Conservation (phyloP, 35 echinoderm and acorn worm species). For the Hemicentrotus pulcherrimus region DNA sequence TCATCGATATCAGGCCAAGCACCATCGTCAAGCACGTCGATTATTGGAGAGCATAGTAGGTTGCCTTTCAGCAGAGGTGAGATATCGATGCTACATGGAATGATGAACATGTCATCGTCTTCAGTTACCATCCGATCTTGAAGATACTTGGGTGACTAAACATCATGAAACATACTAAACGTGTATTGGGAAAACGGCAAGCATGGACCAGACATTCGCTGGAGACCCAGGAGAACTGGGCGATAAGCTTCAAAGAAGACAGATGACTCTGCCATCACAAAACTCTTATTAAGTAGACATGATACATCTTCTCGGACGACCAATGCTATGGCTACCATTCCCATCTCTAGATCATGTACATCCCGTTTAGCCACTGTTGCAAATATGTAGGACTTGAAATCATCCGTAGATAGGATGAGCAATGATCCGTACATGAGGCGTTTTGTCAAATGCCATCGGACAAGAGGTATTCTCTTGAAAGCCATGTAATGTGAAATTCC, state of each 20-base stretch:
- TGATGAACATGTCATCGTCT: not conserved
- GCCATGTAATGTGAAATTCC: not conserved
- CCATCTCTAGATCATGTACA: constrained; percentile 30
- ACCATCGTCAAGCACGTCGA: constrained; percentile 26
- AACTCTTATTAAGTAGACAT: not conserved
- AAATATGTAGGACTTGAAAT: constrained; percentile 79
- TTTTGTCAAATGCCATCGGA: constrained; percentile 77
- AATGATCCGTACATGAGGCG: constrained; percentile 80
- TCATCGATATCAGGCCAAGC: constrained; percentile 63
- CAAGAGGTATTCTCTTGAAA: not conserved
- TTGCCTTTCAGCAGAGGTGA: not conserved
- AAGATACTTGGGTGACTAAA: constrained; percentile 60
- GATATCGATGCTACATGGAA: not conserved
- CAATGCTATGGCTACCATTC: constrained; percentile 62
- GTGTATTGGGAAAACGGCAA: constrained; percentile 78
- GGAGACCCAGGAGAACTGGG: constrained; percentile 71
- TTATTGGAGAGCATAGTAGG: not conserved
- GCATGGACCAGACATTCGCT: constrained; percentile 44
- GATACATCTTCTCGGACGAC: not conserved
- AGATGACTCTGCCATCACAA: constrained; percentile 80
- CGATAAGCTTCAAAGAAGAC: constrained; percentile 91
- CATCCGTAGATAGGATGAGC: constrained; percentile 76
- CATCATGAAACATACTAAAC: constrained; percentile 8
- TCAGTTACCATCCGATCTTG: not conserved
- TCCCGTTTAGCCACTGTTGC: constrained; percentile 81